Evolutionary conservation across 2,113 vertebrate species (phyloP), one percentile per base, ranked within the genome.

Genomic region (Felis chaus): DNA sequence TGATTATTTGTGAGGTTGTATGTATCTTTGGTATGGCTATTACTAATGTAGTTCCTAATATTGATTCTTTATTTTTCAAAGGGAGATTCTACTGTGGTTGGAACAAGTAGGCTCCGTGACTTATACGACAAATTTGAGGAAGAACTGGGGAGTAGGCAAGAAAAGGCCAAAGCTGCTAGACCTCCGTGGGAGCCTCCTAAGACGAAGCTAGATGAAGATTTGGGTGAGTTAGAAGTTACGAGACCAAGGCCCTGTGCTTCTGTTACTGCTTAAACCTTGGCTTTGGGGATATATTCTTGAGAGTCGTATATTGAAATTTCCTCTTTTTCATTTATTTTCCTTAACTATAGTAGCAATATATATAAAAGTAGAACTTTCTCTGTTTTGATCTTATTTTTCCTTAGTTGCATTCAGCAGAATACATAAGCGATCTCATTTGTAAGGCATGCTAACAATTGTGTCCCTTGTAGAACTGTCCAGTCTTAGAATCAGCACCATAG

Each of bases 41-140:
- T 83, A 36, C 31, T 85, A 48, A 61, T 57, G 16, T 9, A 29
- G 33, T 57, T 95, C 12, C 36, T 97, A n/a, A 89, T 76, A n/a
- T 21, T 21, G 61, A 78, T 41, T 65, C 23, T 97, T 96, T 81
- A 12, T 87, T 96, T 96, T 96, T 94, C 93, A 97, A 97, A 99
- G 99, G 99, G 99, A 0, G 99, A 99, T 98, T 99, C 99, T 23
- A 99, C 99, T 0, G 99, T 99, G 0, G 99, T 99, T 86, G 99
- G 99, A 57, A 99, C 99, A 81, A 99, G 99, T 96, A 99, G 99
- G 65, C 99, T 99, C 53, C 98, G 99, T 31, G 99, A 99, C 92
- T 98, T 99, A 45, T 99, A 99, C n/a, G 99, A 99, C 94, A 99
- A 99, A 63, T 99, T 99, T 80, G 99, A 99, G 0, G 99, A 99